Base-by-base conservation (phyloP, 2,797 vertebrate genomes). In the Allobates femoralis region DNA sequence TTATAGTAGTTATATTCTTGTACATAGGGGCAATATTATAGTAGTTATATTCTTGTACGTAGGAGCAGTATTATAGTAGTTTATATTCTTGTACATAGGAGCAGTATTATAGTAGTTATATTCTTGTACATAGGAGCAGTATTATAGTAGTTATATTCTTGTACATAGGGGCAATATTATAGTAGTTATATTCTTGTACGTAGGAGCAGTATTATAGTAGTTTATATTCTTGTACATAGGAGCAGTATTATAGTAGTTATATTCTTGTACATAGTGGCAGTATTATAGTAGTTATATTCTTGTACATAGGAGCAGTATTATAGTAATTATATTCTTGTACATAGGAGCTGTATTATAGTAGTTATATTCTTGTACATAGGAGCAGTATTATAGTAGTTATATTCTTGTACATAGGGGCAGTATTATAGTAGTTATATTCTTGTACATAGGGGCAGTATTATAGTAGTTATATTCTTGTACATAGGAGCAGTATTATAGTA, bases 391-490 rank as follows among this genome's bases (percentile, higher is more conserved):
- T 66, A 66, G 62, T 66, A 66, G 62, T 32, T 66, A 66, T 66
- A 66, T 66, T 66, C 62, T 32, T 64, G 62, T 64, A 64, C 14
- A 64, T 64, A 64, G 62, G 62, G 2, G 26, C 62, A 64, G 62
- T 64, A 64, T 64, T 64, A 64, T 64, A 64, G 62, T 64, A 64
- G 62, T 64, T 64, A 64, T 64, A 64, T 64, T 64, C 62, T 64
- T 64, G 62, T 64, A 30, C 28, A 64, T 64, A 64, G 26, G 62
- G 16, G 62, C 62, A 64, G 62, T 64, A 64, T 64, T 64, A 64
- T 64, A 64, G 62, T 64, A 64, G 62, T 64, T 64, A 64, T 64
- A 64, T 64, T 64, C 62, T 30, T 64, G 60, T 64, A 64, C 26
- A 64, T 64, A 64, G 60, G 60, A 5, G 60, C 26, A 64, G 60